Evolutionary conservation across 2,888 invertebrate genomes (phyloP).

Genomic region (Bombyx huttoni): DNA sequence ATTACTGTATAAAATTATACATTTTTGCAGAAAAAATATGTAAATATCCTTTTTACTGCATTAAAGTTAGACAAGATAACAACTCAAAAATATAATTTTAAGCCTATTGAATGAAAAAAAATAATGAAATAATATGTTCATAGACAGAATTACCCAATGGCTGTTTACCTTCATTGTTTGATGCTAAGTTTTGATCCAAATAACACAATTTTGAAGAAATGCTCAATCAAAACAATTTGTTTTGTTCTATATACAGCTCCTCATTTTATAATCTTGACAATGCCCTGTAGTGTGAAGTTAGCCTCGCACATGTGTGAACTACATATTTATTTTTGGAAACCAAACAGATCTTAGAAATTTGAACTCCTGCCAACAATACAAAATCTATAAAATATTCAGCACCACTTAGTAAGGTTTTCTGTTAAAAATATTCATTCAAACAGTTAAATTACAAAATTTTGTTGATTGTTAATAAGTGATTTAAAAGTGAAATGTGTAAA

Average conservation of each 20-base stretch:
- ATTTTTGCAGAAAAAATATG: no score
- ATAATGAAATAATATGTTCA: no score
- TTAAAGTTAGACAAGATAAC: no score
- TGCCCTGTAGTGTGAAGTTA: slow-evolving; percentile 32
- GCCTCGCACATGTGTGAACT: slow-evolving; percentile 29
- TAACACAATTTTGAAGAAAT: no score
- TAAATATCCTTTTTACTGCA: no score
- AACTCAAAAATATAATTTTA: no score
- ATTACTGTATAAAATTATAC: no score
- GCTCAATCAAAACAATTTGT: not conserved
- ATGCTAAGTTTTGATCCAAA: no score
- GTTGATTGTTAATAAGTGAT: not conserved
- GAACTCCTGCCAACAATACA: slow-evolving; percentile 46
- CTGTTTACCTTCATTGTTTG: no score
- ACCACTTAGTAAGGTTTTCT: not conserved
- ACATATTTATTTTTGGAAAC: slow-evolving; percentile 52
- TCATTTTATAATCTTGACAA: not conserved
- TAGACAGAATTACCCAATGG: no score
- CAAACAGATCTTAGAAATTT: slow-evolving; percentile 35
- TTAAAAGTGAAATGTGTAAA: slow-evolving; percentile 5
- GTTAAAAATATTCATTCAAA: not conserved
- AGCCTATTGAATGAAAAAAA: no score
- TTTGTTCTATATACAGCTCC: not conserved
- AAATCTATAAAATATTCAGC: slow-evolving; percentile 7
- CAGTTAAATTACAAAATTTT: not conserved